Evolutionary conservation across 2,113 vertebrate genomes (phyloP), one percentile per base, ranked within the genome.

Genomic region (Corydoras maculifer): DNA sequence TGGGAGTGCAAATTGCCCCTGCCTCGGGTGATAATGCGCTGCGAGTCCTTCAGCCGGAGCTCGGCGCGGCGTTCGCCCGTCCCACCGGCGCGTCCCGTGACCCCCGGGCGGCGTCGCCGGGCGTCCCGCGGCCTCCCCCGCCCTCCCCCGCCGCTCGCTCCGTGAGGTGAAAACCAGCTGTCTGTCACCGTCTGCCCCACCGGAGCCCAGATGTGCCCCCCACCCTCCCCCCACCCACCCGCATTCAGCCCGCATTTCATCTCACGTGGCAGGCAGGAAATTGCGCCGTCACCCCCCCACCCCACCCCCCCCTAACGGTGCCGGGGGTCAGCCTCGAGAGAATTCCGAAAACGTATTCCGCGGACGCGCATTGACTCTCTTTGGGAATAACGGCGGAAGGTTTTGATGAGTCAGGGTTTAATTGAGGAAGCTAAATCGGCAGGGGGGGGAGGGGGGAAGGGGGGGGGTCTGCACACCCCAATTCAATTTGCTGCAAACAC

Each of bases 81-180:
- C 62, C 68, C 13, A n/a, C 29, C 32, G 29, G 72, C 68, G 62
- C 29, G 61, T 66, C 62, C 65, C 49, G 62, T 73, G 77, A 73
- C 77, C 69, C 18, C 60, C 7, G 18, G 29, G 69, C 5, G 62
- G 10, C 18, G 31, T 58, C 62, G 32, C 72, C 62, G 69, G 58
- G 59, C 59, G 62, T 48, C 12, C 31, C 66, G 70, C 62, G 60
- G 18, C 18, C 49, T 59, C 75, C 69, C 54, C 65, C 65, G 25
- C 68, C 75, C 60, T 68, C 6, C 63, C 50, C 75, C 68, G 7
- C 32, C 68, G 25, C 69, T 66, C 61, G 55, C 62, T 77, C 55
- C 35, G 61, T 59, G 65, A 80, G 78, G 78, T 77, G 78, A 68
- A 70, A 80, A 80, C 69, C 75, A 80, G 78, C 73, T 70, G 75